phyloP scores from a whole-genome alignment of 2,888 invertebrate species.

The Plagiodera versicolora region DNA sequence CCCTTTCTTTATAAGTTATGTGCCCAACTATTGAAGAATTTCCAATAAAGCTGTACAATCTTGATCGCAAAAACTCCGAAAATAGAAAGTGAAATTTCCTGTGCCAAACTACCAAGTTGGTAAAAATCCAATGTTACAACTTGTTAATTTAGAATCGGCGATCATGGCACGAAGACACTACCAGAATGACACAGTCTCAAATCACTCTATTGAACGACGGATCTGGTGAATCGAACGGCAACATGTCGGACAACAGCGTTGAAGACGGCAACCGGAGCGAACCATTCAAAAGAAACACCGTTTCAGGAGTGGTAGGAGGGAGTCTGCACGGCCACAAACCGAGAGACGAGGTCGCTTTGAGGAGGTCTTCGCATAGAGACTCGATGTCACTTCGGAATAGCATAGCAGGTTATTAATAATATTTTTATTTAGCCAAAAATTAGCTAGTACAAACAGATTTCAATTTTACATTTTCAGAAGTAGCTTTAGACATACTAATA shows the following conservation, averaged over 20 bases:
- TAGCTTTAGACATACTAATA: too few species aligned
- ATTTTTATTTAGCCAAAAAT: too few species aligned
- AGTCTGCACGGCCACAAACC: constrained; percentile 51
- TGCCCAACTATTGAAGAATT: too few species aligned
- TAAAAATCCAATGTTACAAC: too few species aligned
- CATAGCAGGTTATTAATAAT: constrained; percentile 50
- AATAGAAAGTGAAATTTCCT: too few species aligned
- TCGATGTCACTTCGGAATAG: constrained; percentile 48
- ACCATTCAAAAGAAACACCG: constrained; percentile 38
- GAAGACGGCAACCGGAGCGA: constrained; percentile 43
- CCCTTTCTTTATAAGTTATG: too few species aligned
- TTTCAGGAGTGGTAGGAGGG: constrained; percentile 36
- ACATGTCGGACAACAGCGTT: constrained; percentile 80
- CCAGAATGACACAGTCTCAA: constrained; percentile 65
- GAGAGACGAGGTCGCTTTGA: constrained; percentile 50
- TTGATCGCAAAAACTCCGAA: too few species aligned
- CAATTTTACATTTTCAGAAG: too few species aligned
- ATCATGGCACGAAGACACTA: constrained; percentile 69
- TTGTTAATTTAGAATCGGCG: constrained; percentile 62
- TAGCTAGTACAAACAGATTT: too few species aligned
- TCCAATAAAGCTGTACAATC: too few species aligned
- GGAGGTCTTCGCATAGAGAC: constrained; percentile 48
- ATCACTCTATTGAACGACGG: constrained; percentile 66
- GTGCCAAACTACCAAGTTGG: too few species aligned
- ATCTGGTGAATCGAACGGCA: constrained; percentile 65